These are phyloP conservation scores for Perizoma flavofasciatum DNA, from an alignment of 2,888 invertebrate species.

Conservation along the genomic window DNA sequence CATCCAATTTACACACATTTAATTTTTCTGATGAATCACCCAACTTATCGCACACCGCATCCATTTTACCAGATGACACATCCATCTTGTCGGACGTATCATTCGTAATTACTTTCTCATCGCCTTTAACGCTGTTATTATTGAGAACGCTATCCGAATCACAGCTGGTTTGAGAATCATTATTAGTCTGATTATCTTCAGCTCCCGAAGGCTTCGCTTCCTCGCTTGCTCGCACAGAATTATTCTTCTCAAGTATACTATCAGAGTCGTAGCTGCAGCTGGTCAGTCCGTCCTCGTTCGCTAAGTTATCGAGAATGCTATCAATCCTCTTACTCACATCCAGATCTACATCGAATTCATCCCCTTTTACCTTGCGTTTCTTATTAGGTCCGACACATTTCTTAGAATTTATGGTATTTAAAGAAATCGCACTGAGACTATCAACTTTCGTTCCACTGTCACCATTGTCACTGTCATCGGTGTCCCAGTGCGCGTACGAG, in stretches of 20 bases:
- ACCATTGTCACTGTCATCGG: slow-evolving; percentile 44
- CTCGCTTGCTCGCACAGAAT: slow-evolving; percentile 3
- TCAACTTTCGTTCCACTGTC: slow-evolving; percentile 40
- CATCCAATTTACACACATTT: background rate
- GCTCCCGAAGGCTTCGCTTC: background rate
- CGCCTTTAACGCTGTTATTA: slow-evolving; percentile 3
- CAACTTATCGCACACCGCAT: background rate
- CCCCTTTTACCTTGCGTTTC: background rate
- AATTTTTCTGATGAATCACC: background rate
- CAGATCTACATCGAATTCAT: background rate
- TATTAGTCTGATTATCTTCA: background rate
- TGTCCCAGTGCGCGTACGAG: slow-evolving; percentile 62
- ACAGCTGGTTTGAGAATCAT: slow-evolving; percentile 3
- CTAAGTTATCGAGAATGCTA: slow-evolving; percentile 54
- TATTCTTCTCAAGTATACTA: slow-evolving; percentile 24
- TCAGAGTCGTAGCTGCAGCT: slow-evolving; percentile 27
- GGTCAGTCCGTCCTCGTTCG: slow-evolving; percentile 26
- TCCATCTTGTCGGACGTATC: background rate
- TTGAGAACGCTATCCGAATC: slow-evolving; percentile 13
- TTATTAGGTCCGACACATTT: slow-evolving; percentile 25
- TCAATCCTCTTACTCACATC: slow-evolving; percentile 26
- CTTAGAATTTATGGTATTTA: slow-evolving; percentile 64
- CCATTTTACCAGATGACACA: background rate
- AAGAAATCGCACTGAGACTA: slow-evolving; percentile 47
- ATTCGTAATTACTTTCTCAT: background rate